Base-by-base conservation (phyloP, 1,140 invertebrate species). In the Neodiprion pinetum region DNA sequence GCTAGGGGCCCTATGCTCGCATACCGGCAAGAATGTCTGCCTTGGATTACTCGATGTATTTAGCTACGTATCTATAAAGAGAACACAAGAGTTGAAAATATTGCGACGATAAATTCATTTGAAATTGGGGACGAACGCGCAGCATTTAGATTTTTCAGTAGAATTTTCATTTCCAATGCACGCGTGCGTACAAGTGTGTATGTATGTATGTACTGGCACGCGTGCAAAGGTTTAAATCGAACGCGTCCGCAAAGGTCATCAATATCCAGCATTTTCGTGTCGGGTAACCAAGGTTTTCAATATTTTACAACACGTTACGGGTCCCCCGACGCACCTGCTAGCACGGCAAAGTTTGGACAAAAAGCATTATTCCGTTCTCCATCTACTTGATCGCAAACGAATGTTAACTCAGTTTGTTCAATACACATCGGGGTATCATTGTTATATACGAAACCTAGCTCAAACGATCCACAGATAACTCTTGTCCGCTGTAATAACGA, bases 221-320 rank as follows among this genome's bases (percentile, higher is more conserved):
- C 28, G 28, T 40, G 28, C 28, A 40, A 40, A 40, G 28, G 28
- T 40, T 40, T 40, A 40, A 40, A 40, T 69, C 21, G 23, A 14
- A 47, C 11, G 67, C 12, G 21, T 17, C 67, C 11, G 67, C 67
- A 69, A 69, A 69, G 67, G 67, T 14, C 67, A 69, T 69, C 67
- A 7, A 69, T 69, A 69, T 69, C 67, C 40, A 69, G 67, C 11
- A 69, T 69, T 69, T 69, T 17, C 14, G 11, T 17, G 12, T 69
- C 40, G 17, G 67, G 67, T 69, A 69, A 69, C 67, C 53, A 61
- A 61, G 23, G 17, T 65, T 65, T 65, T 65, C 17, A 7, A 65
- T 65, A 65, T 65, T 65, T 65, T 65, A 14, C 61, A 65, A 65
- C 28, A 40, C 61, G 7, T 14, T 65, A 14, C 61, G 17, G 4